Conservation (phyloP, 2,888 invertebrate species). For the Rugalucina vietnamica region DNA sequence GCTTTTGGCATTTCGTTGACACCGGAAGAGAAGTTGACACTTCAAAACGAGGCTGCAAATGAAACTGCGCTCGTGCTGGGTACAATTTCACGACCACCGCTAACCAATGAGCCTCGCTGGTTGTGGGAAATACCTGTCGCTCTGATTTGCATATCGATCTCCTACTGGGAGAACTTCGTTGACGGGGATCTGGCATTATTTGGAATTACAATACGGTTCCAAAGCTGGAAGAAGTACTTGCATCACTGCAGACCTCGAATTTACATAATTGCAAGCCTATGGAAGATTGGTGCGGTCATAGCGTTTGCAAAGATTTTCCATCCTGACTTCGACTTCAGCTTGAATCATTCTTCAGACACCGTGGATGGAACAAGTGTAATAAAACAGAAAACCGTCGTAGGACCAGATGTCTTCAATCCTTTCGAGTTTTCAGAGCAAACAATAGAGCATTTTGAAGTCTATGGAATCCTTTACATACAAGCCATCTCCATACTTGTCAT, state of each 20-base stretch:
- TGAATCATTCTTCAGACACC: slow-evolving; percentile 46
- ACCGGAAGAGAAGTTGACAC: slow-evolving; percentile 49
- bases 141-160: slow-evolving; percentile 66
- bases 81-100: slow-evolving; percentile 33
- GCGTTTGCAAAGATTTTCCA: slow-evolving; percentile 68
- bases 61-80: slow-evolving; percentile 13
- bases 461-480: slow-evolving; percentile 67
- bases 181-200: slow-evolving; percentile 63
- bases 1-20: slow-evolving; percentile 63
- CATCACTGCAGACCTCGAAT: slow-evolving; percentile 68
- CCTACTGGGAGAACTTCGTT: slow-evolving; percentile 74
- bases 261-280: slow-evolving; percentile 72
- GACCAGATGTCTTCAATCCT: neutral
- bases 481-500: slow-evolving; percentile 75
- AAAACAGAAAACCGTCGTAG: neutral
- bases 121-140: slow-evolving; percentile 71
- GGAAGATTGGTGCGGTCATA: slow-evolving; percentile 71
- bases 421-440: slow-evolving; percentile 37
- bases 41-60: slow-evolving; percentile 46
- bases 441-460: slow-evolving; percentile 63
- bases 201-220: slow-evolving; percentile 61
- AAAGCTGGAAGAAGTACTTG: slow-evolving; percentile 70
- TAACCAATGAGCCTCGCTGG: neutral
- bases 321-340: slow-evolving; percentile 68
- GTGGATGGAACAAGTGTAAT: neutral